Base-by-base conservation (phyloP, 1,140 invertebrate species). In the Pseudomyrmex dendroicus region DNA sequence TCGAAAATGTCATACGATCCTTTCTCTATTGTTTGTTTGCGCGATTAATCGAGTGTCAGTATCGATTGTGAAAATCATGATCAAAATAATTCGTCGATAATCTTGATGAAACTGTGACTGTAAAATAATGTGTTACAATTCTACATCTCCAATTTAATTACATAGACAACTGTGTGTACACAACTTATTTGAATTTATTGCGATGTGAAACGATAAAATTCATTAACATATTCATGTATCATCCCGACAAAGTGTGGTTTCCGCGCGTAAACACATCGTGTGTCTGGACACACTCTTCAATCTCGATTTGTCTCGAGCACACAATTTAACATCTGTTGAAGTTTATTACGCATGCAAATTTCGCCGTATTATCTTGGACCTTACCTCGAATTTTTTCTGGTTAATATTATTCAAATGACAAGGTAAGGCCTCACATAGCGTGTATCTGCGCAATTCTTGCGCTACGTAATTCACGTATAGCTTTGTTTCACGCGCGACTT, bases 261-360 rank as follows among this genome's bases (percentile, higher is more conserved):
- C 13, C 12, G 15, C 17, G 17, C 25, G 1, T n/a, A 35, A 35
- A 35, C 35, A 35, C 35, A 35, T 35, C 35, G 35, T 35, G 35
- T 35, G 5, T 15, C 2, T 25, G 12, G 1, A 64, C 59, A 48
- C 20, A 15, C 67, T 15, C 56, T 77, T 68, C 63, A 77, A 68
- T 77, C 67, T 12, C 74, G 46, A 67, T 57, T 68, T 67, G 48
- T 54, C 25, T 22, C 13, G 12, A 52, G 35, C 46, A 77, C 54
- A 56, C 74, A 67, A 77, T 52, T 48, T 20, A 67, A 68, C 50
- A 9, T 2, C 48, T 22, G 17, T 35, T 67, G 15, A 20, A 56
- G 61, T 66, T 74, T 54, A 77, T 67, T 77, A 68, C 25, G 35
- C 15, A 67, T 67, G 74, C 63, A 67, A 77, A 77, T 77, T 15